Conservation (phyloP, 2,888 invertebrate genomes). For the Antheraea yamamai region DNA sequence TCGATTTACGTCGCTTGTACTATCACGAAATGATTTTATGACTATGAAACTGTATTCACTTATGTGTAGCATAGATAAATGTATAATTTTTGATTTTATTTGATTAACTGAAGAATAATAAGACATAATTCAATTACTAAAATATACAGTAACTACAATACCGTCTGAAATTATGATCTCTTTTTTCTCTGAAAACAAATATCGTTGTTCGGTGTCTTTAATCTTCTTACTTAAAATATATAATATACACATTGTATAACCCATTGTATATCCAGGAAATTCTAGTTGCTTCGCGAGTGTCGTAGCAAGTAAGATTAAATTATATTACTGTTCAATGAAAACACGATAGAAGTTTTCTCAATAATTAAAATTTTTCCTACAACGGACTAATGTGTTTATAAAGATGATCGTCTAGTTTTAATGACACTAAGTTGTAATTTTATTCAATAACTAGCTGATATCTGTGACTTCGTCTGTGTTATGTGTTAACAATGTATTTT, state of each 20-base stretch:
- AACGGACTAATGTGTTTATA: no score
- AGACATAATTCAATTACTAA: neutral
- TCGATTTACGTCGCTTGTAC: slow-evolving; percentile 15
- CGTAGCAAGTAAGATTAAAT: neutral
- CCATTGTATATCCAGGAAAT: neutral
- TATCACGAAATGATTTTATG: slow-evolving; percentile 18
- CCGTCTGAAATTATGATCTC: neutral
- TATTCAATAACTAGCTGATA: no score
- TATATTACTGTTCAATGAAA: neutral
- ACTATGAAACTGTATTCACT: slow-evolving; percentile 19
- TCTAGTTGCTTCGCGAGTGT: neutral
- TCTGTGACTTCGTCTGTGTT: no score
- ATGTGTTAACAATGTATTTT: no score
- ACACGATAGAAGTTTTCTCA: neutral
- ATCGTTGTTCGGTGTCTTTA: neutral
- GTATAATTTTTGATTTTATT: neutral
- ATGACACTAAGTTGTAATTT: no score
- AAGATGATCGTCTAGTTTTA: no score
- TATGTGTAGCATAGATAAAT: slow-evolving; percentile 12
- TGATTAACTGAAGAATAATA: neutral
- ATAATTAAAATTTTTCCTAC: neutral
- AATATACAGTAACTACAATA: neutral
- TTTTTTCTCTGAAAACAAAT: neutral
- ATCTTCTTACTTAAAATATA: neutral
- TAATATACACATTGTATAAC: neutral